These are phyloP conservation scores for Bibio marci DNA, from an alignment of 2,888 invertebrate species.

Conservation along the genomic window DNA sequence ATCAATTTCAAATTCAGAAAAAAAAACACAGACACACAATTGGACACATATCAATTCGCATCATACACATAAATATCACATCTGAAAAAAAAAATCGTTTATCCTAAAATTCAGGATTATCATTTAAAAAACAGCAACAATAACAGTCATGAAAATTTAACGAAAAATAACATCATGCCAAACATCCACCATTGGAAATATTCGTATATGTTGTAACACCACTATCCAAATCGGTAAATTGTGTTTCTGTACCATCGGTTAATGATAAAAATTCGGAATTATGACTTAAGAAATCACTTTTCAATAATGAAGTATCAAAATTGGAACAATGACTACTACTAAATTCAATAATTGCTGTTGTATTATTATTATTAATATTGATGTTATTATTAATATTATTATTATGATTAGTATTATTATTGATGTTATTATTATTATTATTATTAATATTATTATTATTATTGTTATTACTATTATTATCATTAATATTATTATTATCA, in stretches of 20 bases:
- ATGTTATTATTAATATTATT: not conserved
- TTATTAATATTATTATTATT: slow-evolving; percentile 9
- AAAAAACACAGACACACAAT: too few species aligned
- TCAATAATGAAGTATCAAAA: slow-evolving; percentile 16
- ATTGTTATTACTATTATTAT: slow-evolving; percentile 12
- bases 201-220: slow-evolving; percentile 22
- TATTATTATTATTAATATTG: slow-evolving; percentile 11
- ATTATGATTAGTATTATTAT: not conserved
- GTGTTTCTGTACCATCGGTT: slow-evolving; percentile 20
- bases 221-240: slow-evolving; percentile 27
- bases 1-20: too few species aligned
- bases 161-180: slow-evolving; percentile 19
- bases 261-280: slow-evolving; percentile 23
- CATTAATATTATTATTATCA: slow-evolving; percentile 10
- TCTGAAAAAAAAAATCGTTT: too few species aligned
- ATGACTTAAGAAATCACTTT: slow-evolving; percentile 17
- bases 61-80: too few species aligned
- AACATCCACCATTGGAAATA: slow-evolving; percentile 25
- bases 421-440: not conserved
- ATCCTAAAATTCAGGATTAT: too few species aligned
- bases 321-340: slow-evolving; percentile 3
- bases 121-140: too few species aligned
- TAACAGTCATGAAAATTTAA: too few species aligned
- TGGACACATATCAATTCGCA: too few species aligned
- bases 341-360: slow-evolving; percentile 11